These are phyloP conservation scores for Drosophila paulistorum DNA, from an alignment of 1,140 invertebrate species.

Conservation along the genomic window DNA sequence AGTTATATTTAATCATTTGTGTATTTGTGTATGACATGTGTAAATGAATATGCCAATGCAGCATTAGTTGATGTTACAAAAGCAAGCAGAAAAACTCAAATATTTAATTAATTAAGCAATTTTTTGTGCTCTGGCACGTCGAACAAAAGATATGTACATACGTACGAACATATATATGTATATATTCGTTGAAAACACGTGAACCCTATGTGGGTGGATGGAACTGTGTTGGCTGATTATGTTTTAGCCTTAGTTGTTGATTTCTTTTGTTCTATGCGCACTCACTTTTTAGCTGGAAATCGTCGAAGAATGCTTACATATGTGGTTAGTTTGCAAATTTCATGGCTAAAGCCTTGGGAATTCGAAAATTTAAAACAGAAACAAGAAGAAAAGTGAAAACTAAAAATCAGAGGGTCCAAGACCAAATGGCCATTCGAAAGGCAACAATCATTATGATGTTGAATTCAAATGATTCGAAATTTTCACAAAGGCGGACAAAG, in stretches of 20 bases:
- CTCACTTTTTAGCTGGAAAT: slow-evolving; percentile 3
- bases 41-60: slow-evolving; percentile 10
- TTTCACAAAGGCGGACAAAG: too few species aligned
- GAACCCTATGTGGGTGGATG: slow-evolving; percentile 7
- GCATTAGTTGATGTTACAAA: neutral
- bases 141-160: neutral
- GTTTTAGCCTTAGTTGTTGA: slow-evolving; percentile 8
- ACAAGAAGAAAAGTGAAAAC: neutral
- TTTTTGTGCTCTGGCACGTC: slow-evolving; percentile 5
- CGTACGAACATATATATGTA: neutral
- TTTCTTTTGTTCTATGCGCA: slow-evolving; percentile 1
- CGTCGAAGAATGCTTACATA: slow-evolving; percentile 3
- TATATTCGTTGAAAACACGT: slow-evolving; percentile 1
- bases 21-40: neutral
- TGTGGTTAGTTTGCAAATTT: slow-evolving; percentile 1
- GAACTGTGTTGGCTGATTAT: slow-evolving; percentile 6
- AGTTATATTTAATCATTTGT: neutral
- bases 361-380: neutral
- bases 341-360: slow-evolving; percentile 4
- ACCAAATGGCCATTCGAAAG: too few species aligned
- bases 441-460: too few species aligned
- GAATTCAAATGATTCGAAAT: too few species aligned
- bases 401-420: neutral
- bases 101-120: slow-evolving; percentile 14
- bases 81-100: neutral